Percentiles rank a stretch among this genome's conserved stretches.
Evolutionary conservation across 2,888 invertebrate species (phyloP).

Genomic region (Piscicola geometra): DNA sequence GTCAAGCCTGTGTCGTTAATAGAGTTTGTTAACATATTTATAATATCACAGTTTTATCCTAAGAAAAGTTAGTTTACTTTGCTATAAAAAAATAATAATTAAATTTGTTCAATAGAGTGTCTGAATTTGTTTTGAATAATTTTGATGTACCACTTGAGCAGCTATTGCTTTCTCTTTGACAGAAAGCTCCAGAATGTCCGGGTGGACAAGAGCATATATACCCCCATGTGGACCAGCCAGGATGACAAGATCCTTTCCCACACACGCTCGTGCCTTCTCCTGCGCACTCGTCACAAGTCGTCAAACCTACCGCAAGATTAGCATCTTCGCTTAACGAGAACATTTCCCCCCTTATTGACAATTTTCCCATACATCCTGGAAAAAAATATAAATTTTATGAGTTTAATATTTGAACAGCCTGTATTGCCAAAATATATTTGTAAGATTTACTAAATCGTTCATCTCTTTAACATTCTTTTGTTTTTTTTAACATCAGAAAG

Average conservation of each 20-base stretch:
- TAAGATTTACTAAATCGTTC: too few relatives aligned
- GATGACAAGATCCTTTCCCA: not conserved
- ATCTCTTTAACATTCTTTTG: too few relatives aligned
- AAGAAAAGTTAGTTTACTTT: too few relatives aligned
- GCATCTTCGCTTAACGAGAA: not conserved
- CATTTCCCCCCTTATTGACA: not conserved
- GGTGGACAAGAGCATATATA: slow-evolving; percentile 5
- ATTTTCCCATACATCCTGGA: not conserved
- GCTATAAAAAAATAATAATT: too few relatives aligned
- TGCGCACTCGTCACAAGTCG: not conserved
- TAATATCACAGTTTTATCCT: too few relatives aligned
- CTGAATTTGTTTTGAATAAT: too few relatives aligned
- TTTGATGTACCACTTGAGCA: not conserved
- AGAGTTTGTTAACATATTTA: not conserved
- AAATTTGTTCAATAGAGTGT: too few relatives aligned
- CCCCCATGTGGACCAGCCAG: slow-evolving; percentile 6
- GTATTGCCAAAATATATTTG: too few relatives aligned
- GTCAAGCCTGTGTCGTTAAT: not conserved
- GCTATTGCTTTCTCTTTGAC: not conserved
- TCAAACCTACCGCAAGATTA: not conserved
- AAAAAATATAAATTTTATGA: not conserved
- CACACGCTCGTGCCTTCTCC: not conserved
- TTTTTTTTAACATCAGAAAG: too few relatives aligned
- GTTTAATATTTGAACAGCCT: not conserved
- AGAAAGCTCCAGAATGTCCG: not conserved